Base-by-base conservation (phyloP, 2,797 vertebrate species). In the Vultur gryphus region DNA sequence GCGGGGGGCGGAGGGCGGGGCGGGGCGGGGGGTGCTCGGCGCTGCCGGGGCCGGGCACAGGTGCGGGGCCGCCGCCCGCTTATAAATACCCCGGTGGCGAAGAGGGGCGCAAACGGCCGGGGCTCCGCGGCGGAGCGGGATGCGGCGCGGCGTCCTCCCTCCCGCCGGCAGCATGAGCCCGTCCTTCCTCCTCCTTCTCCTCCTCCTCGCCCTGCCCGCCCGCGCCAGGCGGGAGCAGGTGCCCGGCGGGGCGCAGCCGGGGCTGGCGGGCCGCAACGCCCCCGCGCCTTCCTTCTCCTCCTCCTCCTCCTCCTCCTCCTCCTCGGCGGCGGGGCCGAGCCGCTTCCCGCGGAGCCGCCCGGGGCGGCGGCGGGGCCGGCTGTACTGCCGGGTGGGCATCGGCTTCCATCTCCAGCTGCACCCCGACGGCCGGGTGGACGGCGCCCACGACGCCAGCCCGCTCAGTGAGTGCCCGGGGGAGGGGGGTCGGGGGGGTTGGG, bases 401-500 rank as follows among this genome's bases (percentile, higher is more conserved):
- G 99, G 99, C 37, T 99, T 99, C 98, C 99, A 99, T 89, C 99
- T 99, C 80, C 99, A 99, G 98, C 99, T 99, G 96, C 99, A 99
- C 97, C 98, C 99, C 89, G 99, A 99, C 98, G 99, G 99, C 95
- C 98, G 98, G 98, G 99, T 99, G 90, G 99, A 99, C 97, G 99
- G 99, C 89, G 99, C 99, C 95, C 99, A 99, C 95, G 98, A 99
- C 96, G 98, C 99, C 91, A 98, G 97, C 96, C 98, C 97, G 90
- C 98, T 99, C 97, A 99, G 99, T 99, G 98, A 99, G 99, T 98
- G 51, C n/a, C 44, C 11, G 31, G 2, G 25, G 43, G 10, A 39
- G 57, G 67, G 75, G 16, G 5, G 5, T 3, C 7, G 16, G 26
- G 49, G 55, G 46, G 71, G 16, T 23, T 12, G 7, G 2, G 23